These are phyloP conservation scores for Caenorhabditis sulstoni DNA, from an alignment of 2,888 invertebrate genomes.

Conservation along the genomic window DNA sequence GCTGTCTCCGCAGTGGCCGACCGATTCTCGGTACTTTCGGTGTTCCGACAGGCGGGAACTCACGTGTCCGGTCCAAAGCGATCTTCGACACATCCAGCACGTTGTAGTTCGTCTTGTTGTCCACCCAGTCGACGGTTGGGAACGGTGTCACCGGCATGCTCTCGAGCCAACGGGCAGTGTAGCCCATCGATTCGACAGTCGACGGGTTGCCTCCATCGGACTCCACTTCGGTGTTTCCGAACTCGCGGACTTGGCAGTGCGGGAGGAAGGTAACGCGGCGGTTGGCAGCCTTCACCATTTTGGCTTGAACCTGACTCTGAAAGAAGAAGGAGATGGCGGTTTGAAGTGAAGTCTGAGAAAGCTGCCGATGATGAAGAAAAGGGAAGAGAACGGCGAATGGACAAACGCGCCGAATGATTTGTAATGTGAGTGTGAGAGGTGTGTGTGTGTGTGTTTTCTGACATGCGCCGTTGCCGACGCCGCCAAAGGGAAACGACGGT, in stretches of 20 bases:
- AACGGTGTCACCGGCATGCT: neutral
- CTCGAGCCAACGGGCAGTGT: neutral
- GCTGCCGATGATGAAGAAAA: neutral
- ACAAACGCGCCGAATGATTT: too few relatives aligned
- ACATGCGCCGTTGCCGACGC: too few relatives aligned
- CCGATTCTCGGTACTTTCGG: neutral
- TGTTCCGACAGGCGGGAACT: neutral
- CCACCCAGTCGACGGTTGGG: too few relatives aligned
- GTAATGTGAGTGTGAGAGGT: too few relatives aligned
- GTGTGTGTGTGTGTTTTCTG: too few relatives aligned
- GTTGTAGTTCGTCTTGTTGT: too few relatives aligned
- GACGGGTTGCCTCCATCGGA: neutral
- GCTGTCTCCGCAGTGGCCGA: neutral
- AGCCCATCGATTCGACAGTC: constrained; percentile 1
- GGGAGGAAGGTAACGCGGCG: constrained; percentile 3
- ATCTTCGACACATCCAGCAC: too few relatives aligned
- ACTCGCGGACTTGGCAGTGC: neutral
- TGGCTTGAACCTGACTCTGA: constrained; percentile 1
- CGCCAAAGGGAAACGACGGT: too few relatives aligned
- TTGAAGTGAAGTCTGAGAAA: too few relatives aligned
- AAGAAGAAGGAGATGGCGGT: neutral
- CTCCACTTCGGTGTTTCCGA: neutral
- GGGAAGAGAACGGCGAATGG: neutral
- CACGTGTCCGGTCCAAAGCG: too few relatives aligned
- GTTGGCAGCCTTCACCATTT: neutral